A percentile compares a stretch with the other conserved stretches of the same genome.
Conservation (phyloP, 2,888 invertebrate genomes). For the Tetramorium bicarinatum region DNA sequence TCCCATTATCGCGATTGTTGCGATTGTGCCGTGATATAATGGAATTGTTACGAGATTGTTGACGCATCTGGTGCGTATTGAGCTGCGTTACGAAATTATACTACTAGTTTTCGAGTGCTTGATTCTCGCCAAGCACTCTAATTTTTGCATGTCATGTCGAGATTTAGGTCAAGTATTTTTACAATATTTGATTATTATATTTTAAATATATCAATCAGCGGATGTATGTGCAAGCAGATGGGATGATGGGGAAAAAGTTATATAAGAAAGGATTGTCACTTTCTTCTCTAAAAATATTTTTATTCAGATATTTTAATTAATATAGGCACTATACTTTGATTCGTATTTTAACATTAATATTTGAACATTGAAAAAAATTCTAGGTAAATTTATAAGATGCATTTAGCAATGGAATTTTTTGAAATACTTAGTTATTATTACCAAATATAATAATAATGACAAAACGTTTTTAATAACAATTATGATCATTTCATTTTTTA, state of each 20-base stretch:
- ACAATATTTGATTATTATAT: conserved; percentile 1
- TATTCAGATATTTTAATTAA: not conserved
- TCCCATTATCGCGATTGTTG: conserved; percentile 57
- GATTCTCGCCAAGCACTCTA: conserved; percentile 26
- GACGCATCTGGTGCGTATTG: conserved; percentile 56
- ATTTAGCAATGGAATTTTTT: no score
- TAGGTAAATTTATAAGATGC: no score
- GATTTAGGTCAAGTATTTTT: conserved; percentile 72
- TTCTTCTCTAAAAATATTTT: not conserved
- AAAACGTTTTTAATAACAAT: no score
- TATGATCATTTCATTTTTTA: no score
- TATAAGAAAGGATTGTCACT: not conserved
- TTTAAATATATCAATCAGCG: not conserved
- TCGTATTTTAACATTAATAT: not conserved
- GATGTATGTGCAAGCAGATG: not conserved
- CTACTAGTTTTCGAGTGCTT: conserved; percentile 54
- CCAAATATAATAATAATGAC: no score
- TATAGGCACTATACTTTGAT: not conserved
- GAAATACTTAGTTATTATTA: no score
- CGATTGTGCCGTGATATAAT: conserved; percentile 61
- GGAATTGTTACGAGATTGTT: conserved; percentile 40
- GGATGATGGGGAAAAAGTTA: not conserved
- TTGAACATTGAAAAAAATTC: no score
- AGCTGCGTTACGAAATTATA: conserved; percentile 24
- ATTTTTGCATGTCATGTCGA: conserved; percentile 67